phyloP scores from a whole-genome alignment of 2,888 invertebrate genomes.

The Parnassius mnemosyne region DNA sequence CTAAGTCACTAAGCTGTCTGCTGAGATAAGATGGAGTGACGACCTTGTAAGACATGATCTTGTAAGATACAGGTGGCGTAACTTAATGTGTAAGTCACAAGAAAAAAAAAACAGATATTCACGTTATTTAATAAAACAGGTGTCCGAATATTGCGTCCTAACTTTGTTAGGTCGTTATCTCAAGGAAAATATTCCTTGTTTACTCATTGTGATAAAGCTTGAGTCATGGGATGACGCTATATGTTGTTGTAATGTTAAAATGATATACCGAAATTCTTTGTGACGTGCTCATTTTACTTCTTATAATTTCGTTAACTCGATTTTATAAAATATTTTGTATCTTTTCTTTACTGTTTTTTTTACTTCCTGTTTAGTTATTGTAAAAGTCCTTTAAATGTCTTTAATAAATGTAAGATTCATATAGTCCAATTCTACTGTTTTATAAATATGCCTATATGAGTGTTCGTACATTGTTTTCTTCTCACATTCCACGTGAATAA shows the following conservation, averaged over 20 bases:
- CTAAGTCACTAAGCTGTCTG: no score
- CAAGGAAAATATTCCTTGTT: constrained; percentile 7
- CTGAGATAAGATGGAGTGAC: no score
- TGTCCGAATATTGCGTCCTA: background rate
- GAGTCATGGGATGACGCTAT: constrained; percentile 22
- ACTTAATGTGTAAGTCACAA: no score
- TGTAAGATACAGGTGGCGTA: no score
- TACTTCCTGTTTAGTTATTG: no score
- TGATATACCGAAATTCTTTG: constrained; percentile 13
- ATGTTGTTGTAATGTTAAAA: constrained; percentile 9
- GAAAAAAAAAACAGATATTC: background rate
- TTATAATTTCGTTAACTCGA: constrained; percentile 1
- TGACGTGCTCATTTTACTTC: constrained; percentile 9
- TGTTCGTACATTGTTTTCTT: no score
- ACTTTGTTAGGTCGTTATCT: constrained; percentile 13
- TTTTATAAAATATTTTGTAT: background rate
- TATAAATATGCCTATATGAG: no score
- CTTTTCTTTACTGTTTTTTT: background rate
- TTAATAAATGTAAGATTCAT: no score
- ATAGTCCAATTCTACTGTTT: no score
- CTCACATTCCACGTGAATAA: no score
- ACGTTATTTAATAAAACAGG: background rate
- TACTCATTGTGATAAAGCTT: constrained; percentile 12
- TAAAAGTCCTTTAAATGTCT: no score
- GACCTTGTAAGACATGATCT: no score